Evolutionary conservation across 2,113 vertebrate species (phyloP).

Genomic region (Chaetodon auriga): DNA sequence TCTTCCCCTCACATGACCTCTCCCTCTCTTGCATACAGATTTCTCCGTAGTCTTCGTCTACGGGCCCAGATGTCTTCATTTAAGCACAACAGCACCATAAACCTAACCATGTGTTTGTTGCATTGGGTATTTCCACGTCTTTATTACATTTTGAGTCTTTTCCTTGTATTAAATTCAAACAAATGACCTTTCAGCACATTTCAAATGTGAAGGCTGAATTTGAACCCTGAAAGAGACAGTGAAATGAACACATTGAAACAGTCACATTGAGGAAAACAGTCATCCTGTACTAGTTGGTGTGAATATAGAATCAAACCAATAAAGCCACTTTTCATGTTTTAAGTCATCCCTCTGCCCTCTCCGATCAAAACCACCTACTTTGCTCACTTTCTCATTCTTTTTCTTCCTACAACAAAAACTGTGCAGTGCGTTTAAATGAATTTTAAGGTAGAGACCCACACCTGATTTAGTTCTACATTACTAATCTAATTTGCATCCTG

Average conservation of each 20-base stretch:
- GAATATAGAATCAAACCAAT: neutral
- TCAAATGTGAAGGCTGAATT: neutral
- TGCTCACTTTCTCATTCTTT: too few species aligned
- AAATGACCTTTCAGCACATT: neutral
- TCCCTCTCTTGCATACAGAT: constrained; percentile 2
- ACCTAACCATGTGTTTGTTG: neutral
- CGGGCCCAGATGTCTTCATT: neutral
- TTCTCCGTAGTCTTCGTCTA: constrained; percentile 10
- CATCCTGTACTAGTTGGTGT: neutral
- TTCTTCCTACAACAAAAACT: too few species aligned
- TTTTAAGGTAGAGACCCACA: too few species aligned
- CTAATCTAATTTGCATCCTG: too few species aligned
- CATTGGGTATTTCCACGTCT: neutral
- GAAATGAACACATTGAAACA: neutral
- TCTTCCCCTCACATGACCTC: constrained; percentile 53
- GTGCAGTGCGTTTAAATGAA: too few species aligned
- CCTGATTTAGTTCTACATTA: too few species aligned
- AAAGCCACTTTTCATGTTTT: too few species aligned
- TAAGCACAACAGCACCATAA: neutral
- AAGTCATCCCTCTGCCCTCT: too few species aligned
- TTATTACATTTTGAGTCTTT: neutral
- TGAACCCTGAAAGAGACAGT: neutral
- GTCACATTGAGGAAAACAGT: neutral
- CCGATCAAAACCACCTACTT: too few species aligned
- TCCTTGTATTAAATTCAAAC: neutral